These are phyloP conservation scores for Brachynemurus nebulosus DNA, from an alignment of 2,888 invertebrate species.

Conservation along the genomic window DNA sequence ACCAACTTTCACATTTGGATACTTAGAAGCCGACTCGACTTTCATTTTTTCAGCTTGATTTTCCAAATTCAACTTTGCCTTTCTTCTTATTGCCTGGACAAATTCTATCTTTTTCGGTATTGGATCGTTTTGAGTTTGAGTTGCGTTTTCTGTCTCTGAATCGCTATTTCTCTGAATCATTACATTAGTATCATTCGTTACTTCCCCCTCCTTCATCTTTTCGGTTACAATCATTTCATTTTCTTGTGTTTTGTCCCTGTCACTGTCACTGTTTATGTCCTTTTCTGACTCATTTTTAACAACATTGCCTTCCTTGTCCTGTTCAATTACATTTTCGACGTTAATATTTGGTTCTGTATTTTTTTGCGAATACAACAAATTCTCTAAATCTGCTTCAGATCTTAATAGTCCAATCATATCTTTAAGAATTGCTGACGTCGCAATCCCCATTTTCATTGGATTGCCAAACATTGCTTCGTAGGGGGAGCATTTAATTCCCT, in stretches of 20 bases:
- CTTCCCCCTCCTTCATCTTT: conserved; percentile 2
- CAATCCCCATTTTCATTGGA: conserved; percentile 10
- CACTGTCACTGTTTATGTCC: too few relatives aligned
- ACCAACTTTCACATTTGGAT: conserved; percentile 8
- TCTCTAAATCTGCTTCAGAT: conserved; percentile 4
- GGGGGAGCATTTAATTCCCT: neutral
- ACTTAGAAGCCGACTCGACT: neutral
- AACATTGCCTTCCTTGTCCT: conserved; percentile 7
- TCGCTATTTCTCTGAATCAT: conserved; percentile 1
- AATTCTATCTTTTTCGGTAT: conserved; percentile 3
- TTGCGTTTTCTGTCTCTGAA: conserved; percentile 6
- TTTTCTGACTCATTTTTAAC: conserved; percentile 5
- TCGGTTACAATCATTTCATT: conserved; percentile 7
- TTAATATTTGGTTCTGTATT: neutral
- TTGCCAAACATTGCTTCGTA: conserved; percentile 6
- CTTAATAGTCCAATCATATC: conserved; percentile 4
- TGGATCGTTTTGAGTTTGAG: conserved; percentile 2
- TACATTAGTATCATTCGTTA: neutral
- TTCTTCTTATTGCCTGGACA: conserved; percentile 5
- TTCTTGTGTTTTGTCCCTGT: too few relatives aligned
- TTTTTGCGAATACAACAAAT: conserved; percentile 8
- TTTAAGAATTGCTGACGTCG: conserved; percentile 7
- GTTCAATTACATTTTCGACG: conserved; percentile 5
- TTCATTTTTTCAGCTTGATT: neutral
- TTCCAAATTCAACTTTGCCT: conserved; percentile 7